These are phyloP conservation scores for Chaenodraco wilsoni DNA, from an alignment of 2,797 vertebrate species.

Conservation along the genomic window DNA sequence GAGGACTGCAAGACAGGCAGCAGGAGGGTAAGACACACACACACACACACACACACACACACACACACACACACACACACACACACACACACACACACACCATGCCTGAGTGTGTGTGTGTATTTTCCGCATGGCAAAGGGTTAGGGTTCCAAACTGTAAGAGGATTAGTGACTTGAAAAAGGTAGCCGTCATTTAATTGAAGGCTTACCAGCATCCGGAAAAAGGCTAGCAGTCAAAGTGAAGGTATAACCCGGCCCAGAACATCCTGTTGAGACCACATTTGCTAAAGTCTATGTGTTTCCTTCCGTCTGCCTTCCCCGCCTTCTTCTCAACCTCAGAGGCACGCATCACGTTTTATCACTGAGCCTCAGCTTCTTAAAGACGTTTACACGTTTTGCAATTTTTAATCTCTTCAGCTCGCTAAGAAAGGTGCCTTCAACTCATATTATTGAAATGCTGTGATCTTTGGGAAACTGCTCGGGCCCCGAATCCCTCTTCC, in stretches of 20 bases:
- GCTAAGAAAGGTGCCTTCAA: slow-evolving; percentile 81
- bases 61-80: slow-evolving; percentile 37
- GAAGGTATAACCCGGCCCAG: slow-evolving; percentile 85
- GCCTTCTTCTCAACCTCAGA: slow-evolving; percentile 77
- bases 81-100: slow-evolving; percentile 37
- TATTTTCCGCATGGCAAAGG: slow-evolving; percentile 78
- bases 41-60: neutral
- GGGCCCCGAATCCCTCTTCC: slow-evolving; percentile 60
- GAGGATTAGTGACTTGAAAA: slow-evolving; percentile 88
- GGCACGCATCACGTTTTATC: slow-evolving; percentile 81
- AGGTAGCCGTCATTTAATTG: slow-evolving; percentile 88
- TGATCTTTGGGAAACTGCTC: slow-evolving; percentile 78
- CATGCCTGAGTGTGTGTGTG: slow-evolving; percentile 25
- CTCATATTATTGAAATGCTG: slow-evolving; percentile 82
- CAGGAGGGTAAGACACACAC: slow-evolving; percentile 49
- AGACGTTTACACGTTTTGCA: slow-evolving; percentile 83
- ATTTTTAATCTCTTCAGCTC: slow-evolving; percentile 83
- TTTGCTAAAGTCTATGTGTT: slow-evolving; percentile 80
- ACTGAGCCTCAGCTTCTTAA: slow-evolving; percentile 81
- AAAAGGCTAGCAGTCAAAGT: slow-evolving; percentile 85
- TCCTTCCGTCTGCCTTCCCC: slow-evolving; percentile 63
- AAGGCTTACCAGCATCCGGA: slow-evolving; percentile 85
- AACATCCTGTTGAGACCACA: slow-evolving; percentile 83
- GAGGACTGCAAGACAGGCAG: slow-evolving; percentile 57
- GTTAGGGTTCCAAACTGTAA: slow-evolving; percentile 82